Evolutionary conservation across 2,888 invertebrate genomes (phyloP), one percentile per base, ranked within the genome.

Genomic region (Gymnocheta viridis): DNA sequence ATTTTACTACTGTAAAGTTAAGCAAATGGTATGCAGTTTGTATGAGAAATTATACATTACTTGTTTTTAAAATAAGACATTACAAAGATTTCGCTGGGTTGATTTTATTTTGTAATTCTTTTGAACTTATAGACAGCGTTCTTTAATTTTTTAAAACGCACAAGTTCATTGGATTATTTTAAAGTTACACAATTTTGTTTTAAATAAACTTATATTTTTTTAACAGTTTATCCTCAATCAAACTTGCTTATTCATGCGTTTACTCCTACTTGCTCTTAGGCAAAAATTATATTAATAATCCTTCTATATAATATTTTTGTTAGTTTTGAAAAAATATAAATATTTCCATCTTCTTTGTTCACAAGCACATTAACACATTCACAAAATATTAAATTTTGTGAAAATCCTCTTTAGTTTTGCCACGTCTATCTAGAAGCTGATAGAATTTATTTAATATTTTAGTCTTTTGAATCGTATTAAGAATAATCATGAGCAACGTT

Each of bases 341-440:
- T n/a, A 64, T 24, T 14, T 19, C 3, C 6, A n/a, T 17, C 4
- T 41, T n/a, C 4, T 1, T 51, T 60, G 44, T 69, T 9, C 19
- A 7, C 49, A 27, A 41, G 60, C 79, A 19, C 72, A 73, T 73
- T 60, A 67, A 58, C 73, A 80, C 73, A 49, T 80, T 80, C 24
- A n/a, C 35, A 24, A 24, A 54, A 24, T 17, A 44, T 24, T 64
- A 56, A 79, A 54, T 47, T 24, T 51, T 60, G 5, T 62, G 24
- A 32, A 62, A 41, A 62, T 69, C 24, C 12, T 22, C 24, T 47
- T 67, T 17, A 6, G 12, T 12, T 64, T 62, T 54, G 24, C 24
- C 32, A 38, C 19, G 19, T 35, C 27, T 64, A 14, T n/a, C 17
- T 24, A n/a, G 14, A 51, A 51, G 6, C 24, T 51, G 24, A 10